Percentiles rank a stretch among this genome's conserved stretches.
phyloP scores from a whole-genome alignment of 2,113 vertebrate species.

The Petroica traversi region DNA sequence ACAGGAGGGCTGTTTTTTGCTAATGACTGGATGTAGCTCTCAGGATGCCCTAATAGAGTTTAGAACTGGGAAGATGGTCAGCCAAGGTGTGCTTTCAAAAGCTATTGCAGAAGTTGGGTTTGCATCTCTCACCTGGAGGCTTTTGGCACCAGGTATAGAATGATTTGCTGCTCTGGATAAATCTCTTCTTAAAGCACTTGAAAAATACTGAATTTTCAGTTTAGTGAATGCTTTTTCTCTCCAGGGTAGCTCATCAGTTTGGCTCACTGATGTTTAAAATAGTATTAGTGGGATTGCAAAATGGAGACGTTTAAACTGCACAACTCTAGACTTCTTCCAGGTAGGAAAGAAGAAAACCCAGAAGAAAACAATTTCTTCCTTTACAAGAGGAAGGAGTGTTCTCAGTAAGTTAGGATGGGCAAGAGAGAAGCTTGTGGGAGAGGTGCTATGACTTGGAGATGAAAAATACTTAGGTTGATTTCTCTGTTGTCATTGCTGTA shows the following conservation, averaged over 20 bases:
- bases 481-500: not conserved
- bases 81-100: not conserved
- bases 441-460: not conserved
- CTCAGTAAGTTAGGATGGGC: not conserved
- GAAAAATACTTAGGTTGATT: not conserved
- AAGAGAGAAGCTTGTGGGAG: not conserved
- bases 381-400: not conserved
- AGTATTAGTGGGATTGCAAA: not conserved
- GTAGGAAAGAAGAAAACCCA: not conserved
- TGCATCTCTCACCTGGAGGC: not conserved
- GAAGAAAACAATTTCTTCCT: not conserved
- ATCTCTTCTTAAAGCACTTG: not conserved
- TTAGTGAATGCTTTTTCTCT: not conserved
- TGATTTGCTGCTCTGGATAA: not conserved
- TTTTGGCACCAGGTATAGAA: not conserved
- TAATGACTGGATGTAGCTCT: not conserved
- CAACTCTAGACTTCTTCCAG: not conserved
- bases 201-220: not conserved
- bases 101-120: not conserved
- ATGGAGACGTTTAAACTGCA: not conserved
- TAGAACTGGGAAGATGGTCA: not conserved
- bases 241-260: not conserved
- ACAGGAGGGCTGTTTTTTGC: not conserved
- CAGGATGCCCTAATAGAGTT: not conserved
- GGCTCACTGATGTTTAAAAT: not conserved